Conservation (phyloP, 2,113 vertebrate species). For the Piprites chloris region DNA sequence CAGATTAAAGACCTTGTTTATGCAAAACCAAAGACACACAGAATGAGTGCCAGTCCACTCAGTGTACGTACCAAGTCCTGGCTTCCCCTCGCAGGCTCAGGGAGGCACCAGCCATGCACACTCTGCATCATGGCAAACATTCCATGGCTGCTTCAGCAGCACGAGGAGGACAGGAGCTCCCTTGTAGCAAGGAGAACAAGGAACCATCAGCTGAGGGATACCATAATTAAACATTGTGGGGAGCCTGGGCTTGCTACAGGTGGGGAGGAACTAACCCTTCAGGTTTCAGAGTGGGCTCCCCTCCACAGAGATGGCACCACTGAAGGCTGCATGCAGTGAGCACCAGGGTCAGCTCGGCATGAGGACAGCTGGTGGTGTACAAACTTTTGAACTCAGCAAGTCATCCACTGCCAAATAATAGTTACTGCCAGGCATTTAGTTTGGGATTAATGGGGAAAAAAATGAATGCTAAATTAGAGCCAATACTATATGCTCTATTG, state of each 20-base stretch:
- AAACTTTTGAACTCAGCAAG: neutral
- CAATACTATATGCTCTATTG: neutral
- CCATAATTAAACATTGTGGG: neutral
- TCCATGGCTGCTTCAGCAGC: neutral
- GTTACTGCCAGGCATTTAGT: slow-evolving; percentile 1
- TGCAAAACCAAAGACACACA: neutral
- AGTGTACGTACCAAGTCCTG: accelerated
- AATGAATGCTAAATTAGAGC: neutral
- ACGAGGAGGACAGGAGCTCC: neutral
- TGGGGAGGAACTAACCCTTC: neutral
- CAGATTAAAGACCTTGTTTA: neutral
- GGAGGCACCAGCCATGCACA: neutral
- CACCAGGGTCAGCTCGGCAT: neutral
- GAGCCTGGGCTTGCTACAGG: neutral
- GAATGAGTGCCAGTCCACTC: neutral
- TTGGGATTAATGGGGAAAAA: neutral
- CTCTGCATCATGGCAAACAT: accelerated
- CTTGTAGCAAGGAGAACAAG: neutral
- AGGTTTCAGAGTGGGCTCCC: neutral
- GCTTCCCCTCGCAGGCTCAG: accelerated
- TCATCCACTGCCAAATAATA: neutral
- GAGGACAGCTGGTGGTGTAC: neutral
- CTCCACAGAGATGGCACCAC: accelerated
- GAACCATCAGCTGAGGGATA: neutral
- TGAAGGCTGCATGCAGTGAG: neutral